Conservation (phyloP, 1,140 invertebrate species). For the Aphidius ervi region DNA sequence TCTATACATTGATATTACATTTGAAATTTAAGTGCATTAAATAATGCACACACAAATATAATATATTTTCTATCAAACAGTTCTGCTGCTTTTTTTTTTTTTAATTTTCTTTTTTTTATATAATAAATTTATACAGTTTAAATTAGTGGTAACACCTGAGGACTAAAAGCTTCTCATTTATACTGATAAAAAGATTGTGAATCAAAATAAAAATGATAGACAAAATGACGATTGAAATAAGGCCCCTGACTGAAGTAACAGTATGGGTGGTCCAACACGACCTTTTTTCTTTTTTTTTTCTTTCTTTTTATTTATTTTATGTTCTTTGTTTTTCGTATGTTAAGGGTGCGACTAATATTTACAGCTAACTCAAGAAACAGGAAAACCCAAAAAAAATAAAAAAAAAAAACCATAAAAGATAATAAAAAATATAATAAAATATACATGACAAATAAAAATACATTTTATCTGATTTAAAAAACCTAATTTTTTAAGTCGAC, state of each 20-base stretch:
- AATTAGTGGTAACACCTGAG: constrained; percentile 34
- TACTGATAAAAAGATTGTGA: background rate
- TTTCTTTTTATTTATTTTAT: too few species aligned
- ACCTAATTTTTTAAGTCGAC: constrained; percentile 37
- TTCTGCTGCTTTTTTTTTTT: too few species aligned
- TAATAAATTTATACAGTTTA: constrained; percentile 16
- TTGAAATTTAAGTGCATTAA: too few species aligned
- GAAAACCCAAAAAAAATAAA: too few species aligned
- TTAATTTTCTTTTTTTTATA: constrained; percentile 27
- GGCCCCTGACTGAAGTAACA: constrained; percentile 6
- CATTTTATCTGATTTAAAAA: constrained; percentile 43
- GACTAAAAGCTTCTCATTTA: constrained; percentile 24
- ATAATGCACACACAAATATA: background rate
- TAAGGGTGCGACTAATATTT: too few species aligned
- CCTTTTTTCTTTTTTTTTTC: background rate
- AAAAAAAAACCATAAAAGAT: too few species aligned
- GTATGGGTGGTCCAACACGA: constrained; percentile 6
- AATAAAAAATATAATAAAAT: too few species aligned
- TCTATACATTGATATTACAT: too few species aligned
- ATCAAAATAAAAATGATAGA: constrained; percentile 5
- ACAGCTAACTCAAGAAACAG: too few species aligned
- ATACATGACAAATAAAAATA: background rate
- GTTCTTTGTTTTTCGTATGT: too few species aligned
- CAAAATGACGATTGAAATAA: constrained; percentile 5
- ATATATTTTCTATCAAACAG: background rate